A percentile compares a stretch with the other conserved stretches of the same genome.
Evolutionary conservation across 2,797 vertebrate genomes (phyloP).

Genomic region (Eulemur coronatus): DNA sequence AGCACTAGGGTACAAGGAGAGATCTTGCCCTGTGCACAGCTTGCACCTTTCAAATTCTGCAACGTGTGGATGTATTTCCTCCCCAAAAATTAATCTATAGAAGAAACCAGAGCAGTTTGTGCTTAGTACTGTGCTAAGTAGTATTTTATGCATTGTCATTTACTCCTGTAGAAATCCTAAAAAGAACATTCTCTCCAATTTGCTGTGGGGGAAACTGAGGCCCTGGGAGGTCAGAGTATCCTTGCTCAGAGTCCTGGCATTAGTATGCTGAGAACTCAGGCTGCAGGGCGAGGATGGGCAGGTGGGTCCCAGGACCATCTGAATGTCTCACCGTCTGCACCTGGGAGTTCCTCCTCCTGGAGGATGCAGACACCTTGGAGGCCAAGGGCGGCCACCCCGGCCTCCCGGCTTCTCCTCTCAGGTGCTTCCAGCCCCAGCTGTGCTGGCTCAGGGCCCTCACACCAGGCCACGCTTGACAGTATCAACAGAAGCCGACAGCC

Average conservation of each 20-base stretch:
- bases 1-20: accelerated
- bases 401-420: not conserved
- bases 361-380: not conserved
- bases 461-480: not conserved
- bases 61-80: not conserved
- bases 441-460: not conserved
- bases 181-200: not conserved
- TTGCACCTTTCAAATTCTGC: not conserved
- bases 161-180: not conserved
- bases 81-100: not conserved
- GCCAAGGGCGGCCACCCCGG: accelerated
- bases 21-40: accelerated
- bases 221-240: not conserved
- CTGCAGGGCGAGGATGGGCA: not conserved
- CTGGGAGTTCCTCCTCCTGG: not conserved
- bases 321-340: no score
- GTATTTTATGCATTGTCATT: not conserved
- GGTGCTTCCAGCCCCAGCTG: not conserved
- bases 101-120: not conserved
- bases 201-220: not conserved
- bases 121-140: accelerated
- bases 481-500: not conserved
- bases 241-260: not conserved
- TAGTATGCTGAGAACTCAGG: not conserved
- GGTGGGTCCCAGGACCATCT: not conserved